phyloP scores from a whole-genome alignment of 1,140 invertebrate genomes.

The Tetramorium parvispinum region DNA sequence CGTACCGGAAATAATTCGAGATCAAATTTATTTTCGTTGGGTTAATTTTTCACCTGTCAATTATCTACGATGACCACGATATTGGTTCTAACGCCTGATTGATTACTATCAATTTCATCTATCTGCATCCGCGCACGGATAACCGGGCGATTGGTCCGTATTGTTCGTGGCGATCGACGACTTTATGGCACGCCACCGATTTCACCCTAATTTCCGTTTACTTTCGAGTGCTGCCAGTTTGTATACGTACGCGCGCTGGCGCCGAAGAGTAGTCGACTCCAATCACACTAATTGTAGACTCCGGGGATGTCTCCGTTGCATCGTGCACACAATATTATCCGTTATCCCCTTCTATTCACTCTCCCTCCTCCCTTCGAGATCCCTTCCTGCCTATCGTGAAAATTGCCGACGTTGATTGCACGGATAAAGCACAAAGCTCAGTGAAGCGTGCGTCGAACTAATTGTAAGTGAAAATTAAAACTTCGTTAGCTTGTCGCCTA shows the following conservation, averaged over 20 bases:
- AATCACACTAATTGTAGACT: constrained; percentile 49
- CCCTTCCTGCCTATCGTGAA: background rate
- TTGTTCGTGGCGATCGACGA: constrained; percentile 1
- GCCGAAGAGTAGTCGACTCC: constrained; percentile 7
- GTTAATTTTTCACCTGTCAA: constrained; percentile 44
- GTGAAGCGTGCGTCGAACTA: constrained; percentile 55
- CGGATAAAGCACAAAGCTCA: constrained; percentile 53
- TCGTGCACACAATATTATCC: constrained; percentile 12
- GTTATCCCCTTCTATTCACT: background rate
- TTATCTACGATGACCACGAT: constrained; percentile 2
- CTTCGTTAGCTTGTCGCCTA: constrained; percentile 54
- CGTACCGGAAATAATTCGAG: constrained; percentile 20
- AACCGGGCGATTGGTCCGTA: constrained; percentile 5
- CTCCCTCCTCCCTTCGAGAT: background rate
- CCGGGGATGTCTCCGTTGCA: background rate
- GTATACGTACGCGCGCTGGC: background rate
- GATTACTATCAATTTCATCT: constrained; percentile 46
- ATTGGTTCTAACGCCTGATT: constrained; percentile 34
- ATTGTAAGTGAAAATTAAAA: constrained; percentile 62
- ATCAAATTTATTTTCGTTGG: constrained; percentile 14
- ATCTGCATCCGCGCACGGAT: background rate
- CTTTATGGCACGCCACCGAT: background rate
- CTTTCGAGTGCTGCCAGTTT: background rate
- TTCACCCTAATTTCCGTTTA: constrained; percentile 41
- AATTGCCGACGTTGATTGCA: constrained; percentile 54